Conservation (phyloP, 1,140 invertebrate genomes). For the Zaprionus ornatus region DNA sequence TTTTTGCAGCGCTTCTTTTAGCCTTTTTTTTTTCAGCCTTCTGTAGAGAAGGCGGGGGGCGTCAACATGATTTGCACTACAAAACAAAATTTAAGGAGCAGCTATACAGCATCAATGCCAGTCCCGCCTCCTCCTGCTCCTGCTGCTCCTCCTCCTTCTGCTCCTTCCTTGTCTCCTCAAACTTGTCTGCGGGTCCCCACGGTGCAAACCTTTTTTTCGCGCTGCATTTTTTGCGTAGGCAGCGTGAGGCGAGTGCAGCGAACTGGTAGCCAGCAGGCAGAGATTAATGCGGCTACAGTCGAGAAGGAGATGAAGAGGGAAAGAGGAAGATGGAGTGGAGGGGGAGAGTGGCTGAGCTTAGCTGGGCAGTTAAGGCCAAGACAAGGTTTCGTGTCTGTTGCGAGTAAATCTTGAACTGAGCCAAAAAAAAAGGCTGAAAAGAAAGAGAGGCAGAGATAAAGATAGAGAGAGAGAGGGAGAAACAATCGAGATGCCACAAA, state of each 20-base stretch:
- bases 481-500: not conserved
- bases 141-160: not conserved
- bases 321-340: not conserved
- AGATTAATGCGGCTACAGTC: constrained; percentile 59
- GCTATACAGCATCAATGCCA: constrained; percentile 42
- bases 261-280: constrained; percentile 68
- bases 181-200: not conserved
- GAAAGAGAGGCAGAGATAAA: not conserved
- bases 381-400: constrained; percentile 56
- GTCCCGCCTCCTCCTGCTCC: not conserved
- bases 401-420: constrained; percentile 67
- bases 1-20: constrained; percentile 10
- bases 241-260: constrained; percentile 62
- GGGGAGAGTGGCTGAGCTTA: constrained; percentile 12
- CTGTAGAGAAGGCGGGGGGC: constrained; percentile 46
- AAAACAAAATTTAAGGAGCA: constrained; percentile 77
- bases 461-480: not conserved
- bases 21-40: constrained; percentile 13
- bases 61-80: constrained; percentile 78
- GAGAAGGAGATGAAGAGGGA: not conserved
- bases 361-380: constrained; percentile 27
- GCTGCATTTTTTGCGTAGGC: constrained; percentile 79
- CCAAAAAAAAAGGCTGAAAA: not conserved
- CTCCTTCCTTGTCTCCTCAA: not conserved
- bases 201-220: constrained; percentile 70